Base-by-base conservation (phyloP, 2,113 vertebrate genomes). In the Aythya baeri region DNA sequence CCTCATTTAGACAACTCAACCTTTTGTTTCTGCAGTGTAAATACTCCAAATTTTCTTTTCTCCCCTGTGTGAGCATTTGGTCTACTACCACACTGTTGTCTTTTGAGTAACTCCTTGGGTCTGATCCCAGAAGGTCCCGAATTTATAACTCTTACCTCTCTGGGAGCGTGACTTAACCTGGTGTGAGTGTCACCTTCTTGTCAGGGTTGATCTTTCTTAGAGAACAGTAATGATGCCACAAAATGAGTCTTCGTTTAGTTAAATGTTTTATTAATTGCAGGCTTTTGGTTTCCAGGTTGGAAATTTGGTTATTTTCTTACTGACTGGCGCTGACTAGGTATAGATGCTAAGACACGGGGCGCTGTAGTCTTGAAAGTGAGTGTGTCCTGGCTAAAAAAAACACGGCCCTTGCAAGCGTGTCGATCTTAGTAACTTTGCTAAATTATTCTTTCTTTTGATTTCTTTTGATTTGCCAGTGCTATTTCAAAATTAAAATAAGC, bases 1-100 rank as follows among this genome's bases (percentile, higher is more conserved):
- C 0, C 0, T 74, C 22, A 9, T 32, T 58, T 70, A 2, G 0
- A 20, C n/a, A 77, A 73, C 46, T 67, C 20, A 22, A 22, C 52
- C 7, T 81, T 70, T 55, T n/a, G 29, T 65, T 87, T 76, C 58
- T 84, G 54, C 23, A 61, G 29, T 18, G 41, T 52, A 80, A 76
- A 44, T 76, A 26, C 27, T 83, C 13, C 15, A n/a, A 17, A 52
- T 36, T 38, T 5, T 71, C 26, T 54, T 52, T 15, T 7, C 27
- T 63, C 13, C 34, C 6, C 38, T 50, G 3, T 22, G 5, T 4
- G 12, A 27, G 25, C 27, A 22, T 77, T 67, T 44, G 31, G 13
- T 87, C n/a, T 78, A 46, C 58, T 59, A 46, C 58, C 46, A 6
- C 25, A 0, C 61, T 59, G 10, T 25, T 71, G 31, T 44, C 34